Conservation (phyloP, 2,888 invertebrate species). For the Andrena marginata region DNA sequence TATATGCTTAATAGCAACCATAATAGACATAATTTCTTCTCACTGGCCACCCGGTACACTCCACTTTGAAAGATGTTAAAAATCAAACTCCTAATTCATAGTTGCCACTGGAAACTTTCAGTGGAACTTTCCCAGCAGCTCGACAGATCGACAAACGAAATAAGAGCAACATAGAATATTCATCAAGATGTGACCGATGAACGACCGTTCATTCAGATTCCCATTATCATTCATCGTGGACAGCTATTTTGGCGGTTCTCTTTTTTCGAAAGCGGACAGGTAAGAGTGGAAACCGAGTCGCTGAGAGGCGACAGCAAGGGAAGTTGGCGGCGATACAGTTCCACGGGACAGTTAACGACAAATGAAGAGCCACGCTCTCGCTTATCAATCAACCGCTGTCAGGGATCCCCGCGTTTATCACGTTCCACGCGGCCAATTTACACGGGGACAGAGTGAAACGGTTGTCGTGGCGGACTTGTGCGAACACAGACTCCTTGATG, state of each 20-base stretch:
- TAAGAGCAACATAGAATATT: neutral
- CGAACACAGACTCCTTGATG: constrained; percentile 13
- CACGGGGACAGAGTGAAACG: constrained; percentile 38
- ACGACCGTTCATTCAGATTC: neutral
- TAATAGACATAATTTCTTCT: too few relatives aligned
- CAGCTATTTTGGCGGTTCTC: neutral
- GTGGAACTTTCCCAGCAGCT: too few relatives aligned
- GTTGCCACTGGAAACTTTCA: too few relatives aligned
- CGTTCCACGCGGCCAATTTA: constrained; percentile 47
- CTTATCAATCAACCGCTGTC: constrained; percentile 59
- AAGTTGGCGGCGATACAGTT: constrained; percentile 20
- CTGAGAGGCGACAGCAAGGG: neutral
- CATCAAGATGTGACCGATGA: neutral
- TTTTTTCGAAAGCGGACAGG: constrained; percentile 15
- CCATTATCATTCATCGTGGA: neutral
- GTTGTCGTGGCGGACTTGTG: neutral
- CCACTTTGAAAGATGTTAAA: too few relatives aligned
- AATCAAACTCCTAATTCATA: too few relatives aligned
- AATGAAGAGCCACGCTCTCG: constrained; percentile 46
- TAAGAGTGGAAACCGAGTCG: neutral
- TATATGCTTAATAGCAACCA: too few relatives aligned
- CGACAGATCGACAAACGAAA: neutral
- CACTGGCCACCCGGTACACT: too few relatives aligned
- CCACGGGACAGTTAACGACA: constrained; percentile 6
- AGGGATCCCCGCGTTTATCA: constrained; percentile 27